Base-by-base conservation (phyloP, 2,797 vertebrate genomes). In the Telmatherina bonti region DNA sequence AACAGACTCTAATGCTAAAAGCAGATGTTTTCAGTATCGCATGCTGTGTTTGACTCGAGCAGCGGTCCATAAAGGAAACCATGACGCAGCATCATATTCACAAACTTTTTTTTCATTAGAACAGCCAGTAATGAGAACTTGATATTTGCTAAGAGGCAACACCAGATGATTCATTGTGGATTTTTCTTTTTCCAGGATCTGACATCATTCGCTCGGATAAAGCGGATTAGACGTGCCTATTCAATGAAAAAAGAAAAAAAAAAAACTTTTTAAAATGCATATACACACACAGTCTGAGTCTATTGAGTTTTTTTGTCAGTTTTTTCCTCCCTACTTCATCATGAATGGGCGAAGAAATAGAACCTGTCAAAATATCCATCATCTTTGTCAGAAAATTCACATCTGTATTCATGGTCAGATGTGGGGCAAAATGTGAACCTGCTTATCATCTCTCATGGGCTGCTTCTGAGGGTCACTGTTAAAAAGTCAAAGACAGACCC, bases 351-450 rank as follows among this genome's bases (percentile, higher is more conserved):
- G 62, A 60, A 67, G 68, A 64, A 80, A 75, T 67, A 65, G 41
- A 58, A 83, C 7, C 78, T 78, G 84, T 88, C 80, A 88, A 73
- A 78, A 74, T 87, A 91, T 92, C 91, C 86, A 90, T 92, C 90
- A 89, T 79, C 18, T 10, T 85, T 88, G 85, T 91, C 85, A 90
- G 82, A 88, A 83, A 84, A 83, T 76, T 79, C 87, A 83, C 83
- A 91, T 93, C 83, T 84, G 85, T 90, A 93, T 93, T 92, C 89
- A 78, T 78, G 74, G 82, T 74, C 64, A 75, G 79, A 70, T 59
- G 62, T 22, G 12, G 84, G 74, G 72, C 65, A 76, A 83, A 88
- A 90, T 87, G 85, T 88, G 85, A 88, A 85, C 76, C 83, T 85
- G 80, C 88, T 91, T 89, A 88, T 86, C 82, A 88, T 91, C 85